Conservation (phyloP, 2,888 invertebrate genomes). For the Automeris io region DNA sequence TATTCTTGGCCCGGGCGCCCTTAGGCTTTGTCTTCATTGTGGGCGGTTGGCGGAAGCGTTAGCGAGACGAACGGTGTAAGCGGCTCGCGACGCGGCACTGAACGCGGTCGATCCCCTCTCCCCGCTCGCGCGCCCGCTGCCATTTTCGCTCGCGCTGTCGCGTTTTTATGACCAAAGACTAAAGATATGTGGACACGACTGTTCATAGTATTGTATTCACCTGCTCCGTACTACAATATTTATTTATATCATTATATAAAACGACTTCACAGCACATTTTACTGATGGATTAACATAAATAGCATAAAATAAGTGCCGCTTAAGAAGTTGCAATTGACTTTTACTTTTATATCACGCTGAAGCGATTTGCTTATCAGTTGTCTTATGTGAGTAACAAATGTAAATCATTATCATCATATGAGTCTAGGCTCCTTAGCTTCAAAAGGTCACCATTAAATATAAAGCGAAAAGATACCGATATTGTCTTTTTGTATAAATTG, state of each 20-base stretch:
- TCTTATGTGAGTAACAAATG: too few species aligned
- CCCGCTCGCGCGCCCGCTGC: constrained; percentile 31
- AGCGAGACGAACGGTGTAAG: constrained; percentile 33
- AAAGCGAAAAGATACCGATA: too few species aligned
- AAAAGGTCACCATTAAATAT: too few species aligned
- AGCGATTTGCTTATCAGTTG: too few species aligned
- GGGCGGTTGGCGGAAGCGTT: constrained; percentile 50
- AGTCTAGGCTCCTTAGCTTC: too few species aligned
- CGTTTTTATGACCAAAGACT: constrained; percentile 12
- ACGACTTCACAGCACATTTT: neutral
- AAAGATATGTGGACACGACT: neutral
- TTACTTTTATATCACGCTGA: neutral
- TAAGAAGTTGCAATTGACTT: neutral
- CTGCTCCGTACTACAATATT: too few species aligned
- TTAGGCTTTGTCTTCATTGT: constrained; percentile 52
- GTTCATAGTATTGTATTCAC: neutral
- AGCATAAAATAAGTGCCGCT: neutral
- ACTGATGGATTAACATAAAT: neutral
- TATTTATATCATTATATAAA: too few species aligned
- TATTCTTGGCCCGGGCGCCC: constrained; percentile 56
- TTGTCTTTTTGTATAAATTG: too few species aligned
- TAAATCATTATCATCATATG: too few species aligned
- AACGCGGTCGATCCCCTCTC: constrained; percentile 15
- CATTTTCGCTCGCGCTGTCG: constrained; percentile 38
- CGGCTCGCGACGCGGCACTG: constrained; percentile 49